These are phyloP conservation scores for Cinclus cinclus DNA, from an alignment of 2,113 vertebrate genomes.

Conservation along the genomic window DNA sequence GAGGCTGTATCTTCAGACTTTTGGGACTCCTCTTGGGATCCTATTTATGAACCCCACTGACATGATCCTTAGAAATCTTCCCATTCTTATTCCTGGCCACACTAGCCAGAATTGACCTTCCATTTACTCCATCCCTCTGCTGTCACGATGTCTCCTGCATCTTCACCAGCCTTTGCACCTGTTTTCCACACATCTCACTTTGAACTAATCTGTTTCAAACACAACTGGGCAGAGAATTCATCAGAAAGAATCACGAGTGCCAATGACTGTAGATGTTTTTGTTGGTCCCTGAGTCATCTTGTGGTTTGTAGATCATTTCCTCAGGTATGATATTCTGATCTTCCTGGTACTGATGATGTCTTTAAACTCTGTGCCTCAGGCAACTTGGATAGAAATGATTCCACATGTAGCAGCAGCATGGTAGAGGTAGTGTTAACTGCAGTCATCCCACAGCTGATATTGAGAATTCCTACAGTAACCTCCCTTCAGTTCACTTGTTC, in stretches of 20 bases:
- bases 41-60: background rate
- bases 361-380: background rate
- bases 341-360: background rate
- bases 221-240: background rate
- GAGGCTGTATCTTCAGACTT: background rate
- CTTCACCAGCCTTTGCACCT: background rate
- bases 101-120: background rate
- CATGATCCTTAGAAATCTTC: background rate
- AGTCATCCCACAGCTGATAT: background rate
- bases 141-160: background rate
- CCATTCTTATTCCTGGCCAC: background rate
- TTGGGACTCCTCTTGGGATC: background rate
- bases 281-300: background rate
- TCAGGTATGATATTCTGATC: background rate
- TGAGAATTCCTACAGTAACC: conserved; percentile 53
- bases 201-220: background rate
- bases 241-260: background rate
- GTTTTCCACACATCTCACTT: background rate
- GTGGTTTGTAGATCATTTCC: background rate
- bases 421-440: conserved; percentile 25
- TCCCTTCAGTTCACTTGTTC: conserved; percentile 13
- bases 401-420: background rate
- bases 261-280: background rate
- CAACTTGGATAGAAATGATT: background rate
- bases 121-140: background rate